phyloP scores from a whole-genome alignment of 2,113 vertebrate species.

The Bufo gargarizans region DNA sequence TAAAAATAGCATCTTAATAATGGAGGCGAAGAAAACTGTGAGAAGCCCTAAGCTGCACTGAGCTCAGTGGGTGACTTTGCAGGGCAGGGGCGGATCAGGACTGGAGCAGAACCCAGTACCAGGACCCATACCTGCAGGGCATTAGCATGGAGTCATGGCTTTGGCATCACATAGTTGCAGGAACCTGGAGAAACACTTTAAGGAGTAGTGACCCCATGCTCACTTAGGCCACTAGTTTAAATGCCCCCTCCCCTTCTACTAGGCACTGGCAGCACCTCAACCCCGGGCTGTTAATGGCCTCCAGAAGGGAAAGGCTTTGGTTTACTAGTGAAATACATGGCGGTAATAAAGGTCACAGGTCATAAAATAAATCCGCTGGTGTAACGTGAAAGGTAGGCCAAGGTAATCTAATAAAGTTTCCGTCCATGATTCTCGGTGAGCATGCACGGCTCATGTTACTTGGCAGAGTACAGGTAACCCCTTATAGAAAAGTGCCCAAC shows the following conservation, averaged over 20 bases:
- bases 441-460: not conserved
- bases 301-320: not conserved
- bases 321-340: not conserved
- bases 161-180: not conserved
- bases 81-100: not conserved
- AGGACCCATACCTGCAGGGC: not conserved
- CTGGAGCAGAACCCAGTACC: not conserved
- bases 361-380: not conserved
- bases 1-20: constrained; percentile 5
- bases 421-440: not conserved
- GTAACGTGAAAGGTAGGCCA: not conserved
- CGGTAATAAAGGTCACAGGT: constrained; percentile 11
- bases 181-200: not conserved
- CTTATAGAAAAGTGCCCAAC: not conserved
- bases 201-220: not conserved
- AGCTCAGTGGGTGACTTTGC: not conserved
- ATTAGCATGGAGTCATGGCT: no score
- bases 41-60: not conserved
- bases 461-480: not conserved
- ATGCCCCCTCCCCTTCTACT: not conserved
- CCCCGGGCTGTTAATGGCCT: not conserved
- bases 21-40: not conserved
- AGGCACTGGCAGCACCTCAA: not conserved
- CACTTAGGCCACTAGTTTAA: not conserved
- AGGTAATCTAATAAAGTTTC: constrained; percentile 8